Percentiles rank a stretch among this genome's conserved stretches.
phyloP scores from a whole-genome alignment of 2,888 invertebrate species.

The Baronia brevicornis region DNA sequence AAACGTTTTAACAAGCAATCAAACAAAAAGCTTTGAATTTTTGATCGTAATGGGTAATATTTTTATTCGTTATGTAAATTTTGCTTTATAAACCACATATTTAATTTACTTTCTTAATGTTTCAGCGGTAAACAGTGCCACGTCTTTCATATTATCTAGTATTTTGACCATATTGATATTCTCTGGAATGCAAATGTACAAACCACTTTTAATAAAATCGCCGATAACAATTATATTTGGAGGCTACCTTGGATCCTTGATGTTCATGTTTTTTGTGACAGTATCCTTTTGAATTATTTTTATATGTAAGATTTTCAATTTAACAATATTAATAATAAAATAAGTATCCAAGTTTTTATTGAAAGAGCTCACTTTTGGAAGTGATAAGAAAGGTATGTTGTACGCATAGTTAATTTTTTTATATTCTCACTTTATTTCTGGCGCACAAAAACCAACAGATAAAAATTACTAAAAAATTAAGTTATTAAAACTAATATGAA shows the following conservation, averaged over 20 bases:
- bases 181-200: conserved; percentile 95
- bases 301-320: neutral
- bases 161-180: conserved; percentile 89
- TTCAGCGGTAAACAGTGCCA: conserved; percentile 82
- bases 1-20: too few relatives aligned
- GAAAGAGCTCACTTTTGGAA: too few relatives aligned
- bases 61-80: neutral
- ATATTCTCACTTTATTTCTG: too few relatives aligned
- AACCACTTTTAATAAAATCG: conserved; percentile 84
- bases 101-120: conserved; percentile 23
- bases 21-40: too few relatives aligned
- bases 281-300: conserved; percentile 72
- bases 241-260: conserved; percentile 89
- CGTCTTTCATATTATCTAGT: conserved; percentile 85
- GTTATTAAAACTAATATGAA: too few relatives aligned
- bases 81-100: neutral
- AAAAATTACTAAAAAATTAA: too few relatives aligned
- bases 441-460: too few relatives aligned
- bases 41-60: conserved; percentile 8
- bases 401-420: too few relatives aligned
- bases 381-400: too few relatives aligned
- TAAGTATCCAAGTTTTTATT: conserved; percentile 2
- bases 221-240: conserved; percentile 91
- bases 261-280: conserved; percentile 90
- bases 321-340: too few relatives aligned